Evolutionary conservation across 2,797 vertebrate genomes (phyloP).

Genomic region (Argentina silus): DNA sequence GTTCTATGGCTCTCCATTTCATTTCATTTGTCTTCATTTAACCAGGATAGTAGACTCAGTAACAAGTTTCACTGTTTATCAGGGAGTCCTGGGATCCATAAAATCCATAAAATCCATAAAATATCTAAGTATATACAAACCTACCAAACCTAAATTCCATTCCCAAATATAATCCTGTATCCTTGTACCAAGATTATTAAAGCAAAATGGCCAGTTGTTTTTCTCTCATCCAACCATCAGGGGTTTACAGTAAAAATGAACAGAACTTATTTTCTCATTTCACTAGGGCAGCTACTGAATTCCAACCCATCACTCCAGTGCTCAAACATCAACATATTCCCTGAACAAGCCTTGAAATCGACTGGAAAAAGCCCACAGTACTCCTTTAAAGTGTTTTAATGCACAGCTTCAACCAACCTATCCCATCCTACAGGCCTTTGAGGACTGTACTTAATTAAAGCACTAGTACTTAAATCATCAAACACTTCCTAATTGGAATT

Average conservation of each 20-base stretch:
- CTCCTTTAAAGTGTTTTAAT: constrained; percentile 25
- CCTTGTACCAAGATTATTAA: too few species aligned
- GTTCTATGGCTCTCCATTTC: too few species aligned
- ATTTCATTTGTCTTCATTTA: too few species aligned
- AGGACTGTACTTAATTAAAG: constrained; percentile 39
- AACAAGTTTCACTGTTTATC: too few species aligned
- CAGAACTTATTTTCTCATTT: neutral
- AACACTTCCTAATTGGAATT: constrained; percentile 70
- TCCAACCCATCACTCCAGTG: neutral
- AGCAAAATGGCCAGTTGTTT: neutral
- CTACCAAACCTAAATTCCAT: too few species aligned
- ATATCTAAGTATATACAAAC: too few species aligned
- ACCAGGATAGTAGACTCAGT: too few species aligned
- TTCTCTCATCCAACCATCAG: neutral
- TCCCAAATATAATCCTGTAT: too few species aligned
- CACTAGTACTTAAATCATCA: constrained; percentile 58
- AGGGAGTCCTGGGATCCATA: too few species aligned
- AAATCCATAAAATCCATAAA: too few species aligned
- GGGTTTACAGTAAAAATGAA: neutral
- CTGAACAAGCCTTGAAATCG: constrained; percentile 3
- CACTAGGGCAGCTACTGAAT: neutral
- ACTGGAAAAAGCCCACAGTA: constrained; percentile 1
- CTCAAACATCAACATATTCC: neutral
- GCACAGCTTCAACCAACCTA: constrained; percentile 44
- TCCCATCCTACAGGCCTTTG: constrained; percentile 31